Conservation (phyloP, 2,113 vertebrate genomes). For the Salvator merianae region DNA sequence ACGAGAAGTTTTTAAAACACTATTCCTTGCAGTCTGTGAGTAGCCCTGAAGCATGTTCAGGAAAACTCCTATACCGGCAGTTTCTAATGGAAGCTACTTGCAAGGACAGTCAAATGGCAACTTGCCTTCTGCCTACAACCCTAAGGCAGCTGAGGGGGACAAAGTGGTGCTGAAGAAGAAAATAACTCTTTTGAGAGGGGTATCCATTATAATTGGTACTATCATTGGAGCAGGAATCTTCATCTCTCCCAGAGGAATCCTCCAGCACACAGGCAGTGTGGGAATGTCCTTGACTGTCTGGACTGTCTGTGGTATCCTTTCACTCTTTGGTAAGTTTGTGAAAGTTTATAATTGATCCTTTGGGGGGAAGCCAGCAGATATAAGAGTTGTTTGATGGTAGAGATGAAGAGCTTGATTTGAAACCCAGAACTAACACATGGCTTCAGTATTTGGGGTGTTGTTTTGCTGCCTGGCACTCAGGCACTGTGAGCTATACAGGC, state of each 20-base stretch:
- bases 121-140: slow-evolving; percentile 44
- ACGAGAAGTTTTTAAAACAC: slow-evolving; percentile 33
- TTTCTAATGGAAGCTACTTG: slow-evolving; percentile 68
- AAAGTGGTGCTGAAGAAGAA: slow-evolving; percentile 90
- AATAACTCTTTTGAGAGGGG: slow-evolving; percentile 89
- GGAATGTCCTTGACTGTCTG: slow-evolving; percentile 93
- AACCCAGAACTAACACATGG: slow-evolving; percentile 43
- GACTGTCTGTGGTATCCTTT: slow-evolving; percentile 90
- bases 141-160: slow-evolving; percentile 43
- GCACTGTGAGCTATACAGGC: accelerated
- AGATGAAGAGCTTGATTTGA: slow-evolving; percentile 16
- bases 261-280: slow-evolving; percentile 88
- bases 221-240: slow-evolving; percentile 98
- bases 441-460: background rate
- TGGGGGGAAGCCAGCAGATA: slow-evolving; percentile 5
- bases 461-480: background rate
- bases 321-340: slow-evolving; percentile 90
- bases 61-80: slow-evolving; percentile 63
- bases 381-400: slow-evolving; percentile 37
- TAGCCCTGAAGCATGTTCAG: slow-evolving; percentile 76
- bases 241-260: slow-evolving; percentile 95
- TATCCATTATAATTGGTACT: slow-evolving; percentile 93
- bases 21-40: slow-evolving; percentile 29
- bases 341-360: slow-evolving; percentile 55
- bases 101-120: slow-evolving; percentile 54